Percentiles rank a stretch among this genome's conserved stretches.
phyloP scores from a whole-genome alignment of 2,113 vertebrate species.

The Arenaria interpres region DNA sequence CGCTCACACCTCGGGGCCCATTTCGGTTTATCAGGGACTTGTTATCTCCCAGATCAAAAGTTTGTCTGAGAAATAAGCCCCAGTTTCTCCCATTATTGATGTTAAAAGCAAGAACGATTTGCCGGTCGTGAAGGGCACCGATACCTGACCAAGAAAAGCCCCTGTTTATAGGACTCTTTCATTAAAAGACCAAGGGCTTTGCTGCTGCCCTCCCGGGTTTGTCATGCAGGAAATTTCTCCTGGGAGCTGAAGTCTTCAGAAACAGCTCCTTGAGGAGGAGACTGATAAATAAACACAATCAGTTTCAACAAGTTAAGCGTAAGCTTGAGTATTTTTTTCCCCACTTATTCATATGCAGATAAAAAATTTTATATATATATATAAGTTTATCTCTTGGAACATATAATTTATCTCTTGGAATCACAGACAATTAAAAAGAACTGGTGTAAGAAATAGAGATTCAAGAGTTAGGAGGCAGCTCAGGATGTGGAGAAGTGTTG shows the following conservation, averaged over 20 bases:
- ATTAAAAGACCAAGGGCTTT: neutral
- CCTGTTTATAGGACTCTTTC: neutral
- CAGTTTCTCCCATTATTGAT: neutral
- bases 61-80: neutral
- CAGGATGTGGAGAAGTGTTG: neutral
- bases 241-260: neutral
- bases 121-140: neutral
- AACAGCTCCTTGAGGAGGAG: neutral
- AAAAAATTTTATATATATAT: neutral
- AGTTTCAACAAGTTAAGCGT: neutral
- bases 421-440: neutral
- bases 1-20: neutral
- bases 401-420: neutral
- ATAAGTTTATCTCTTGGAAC: neutral
- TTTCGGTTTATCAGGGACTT: neutral
- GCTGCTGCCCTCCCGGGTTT: neutral
- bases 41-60: neutral
- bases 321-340: neutral
- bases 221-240: neutral
- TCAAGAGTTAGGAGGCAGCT: neutral
- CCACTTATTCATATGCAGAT: neutral
- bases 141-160: neutral
- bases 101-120: neutral
- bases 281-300: neutral
- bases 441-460: neutral